Percentiles rank a stretch among this genome's conserved stretches.
phyloP scores from a whole-genome alignment of 2,113 vertebrate species.

The Struthidea cinerea region DNA sequence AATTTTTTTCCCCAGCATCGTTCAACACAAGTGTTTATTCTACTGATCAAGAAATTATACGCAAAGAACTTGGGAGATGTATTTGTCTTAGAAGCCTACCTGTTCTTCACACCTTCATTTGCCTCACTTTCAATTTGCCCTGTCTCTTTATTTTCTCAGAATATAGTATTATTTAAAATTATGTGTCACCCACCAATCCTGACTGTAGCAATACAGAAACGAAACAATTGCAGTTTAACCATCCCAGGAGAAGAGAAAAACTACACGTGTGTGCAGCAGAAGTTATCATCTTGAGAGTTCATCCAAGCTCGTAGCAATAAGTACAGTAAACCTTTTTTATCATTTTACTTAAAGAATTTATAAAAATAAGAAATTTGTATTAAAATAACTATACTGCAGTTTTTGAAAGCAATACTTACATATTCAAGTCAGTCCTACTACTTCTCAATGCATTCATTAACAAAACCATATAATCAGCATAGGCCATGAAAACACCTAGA shows the following conservation, averaged over 20 bases:
- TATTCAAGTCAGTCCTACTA: neutral
- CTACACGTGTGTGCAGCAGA: neutral
- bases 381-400: neutral
- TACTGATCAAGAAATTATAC: neutral
- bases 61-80: fast-evolving
- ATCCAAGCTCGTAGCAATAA: neutral
- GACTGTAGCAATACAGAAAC: fast-evolving
- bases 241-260: neutral
- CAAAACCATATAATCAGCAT: neutral
- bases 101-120: neutral
- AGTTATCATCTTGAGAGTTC: neutral
- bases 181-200: neutral
- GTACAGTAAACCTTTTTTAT: neutral
- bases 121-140: neutral
- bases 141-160: neutral
- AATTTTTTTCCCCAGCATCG: neutral
- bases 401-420: neutral
- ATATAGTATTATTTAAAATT: neutral
- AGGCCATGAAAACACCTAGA: neutral
- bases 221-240: neutral
- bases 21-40: neutral
- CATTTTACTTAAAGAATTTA: neutral
- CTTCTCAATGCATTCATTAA: neutral
- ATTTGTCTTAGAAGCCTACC: neutral
- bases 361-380: neutral